Evolutionary conservation across 2,888 invertebrate species (phyloP).

Genomic region (Synergus japonicus): DNA sequence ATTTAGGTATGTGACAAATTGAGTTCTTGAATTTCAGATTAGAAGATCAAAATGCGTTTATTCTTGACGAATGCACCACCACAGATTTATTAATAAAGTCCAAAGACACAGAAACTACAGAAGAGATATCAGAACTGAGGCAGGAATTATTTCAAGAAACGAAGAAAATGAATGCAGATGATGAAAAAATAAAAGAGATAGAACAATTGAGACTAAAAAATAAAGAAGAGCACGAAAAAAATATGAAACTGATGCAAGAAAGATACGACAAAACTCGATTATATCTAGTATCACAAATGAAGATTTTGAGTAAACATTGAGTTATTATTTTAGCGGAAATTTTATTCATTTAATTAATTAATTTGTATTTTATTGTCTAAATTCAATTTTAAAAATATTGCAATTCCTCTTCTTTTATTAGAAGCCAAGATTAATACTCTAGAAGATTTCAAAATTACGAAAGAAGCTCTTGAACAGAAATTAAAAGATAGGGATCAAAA

Average conservation of each 20-base stretch:
- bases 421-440: conserved; percentile 68
- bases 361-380: conserved; percentile 3
- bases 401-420: conserved; percentile 47
- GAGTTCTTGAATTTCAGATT: conserved; percentile 57
- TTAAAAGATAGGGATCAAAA: conserved; percentile 52
- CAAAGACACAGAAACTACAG: conserved; percentile 58
- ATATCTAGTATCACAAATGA: conserved; percentile 62
- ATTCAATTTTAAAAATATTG: conserved; percentile 3
- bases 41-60: conserved; percentile 60
- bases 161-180: conserved; percentile 55
- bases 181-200: conserved; percentile 50
- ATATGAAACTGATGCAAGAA: conserved; percentile 54
- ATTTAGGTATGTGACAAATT: neutral
- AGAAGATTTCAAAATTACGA: conserved; percentile 66
- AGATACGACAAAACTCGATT: conserved; percentile 61
- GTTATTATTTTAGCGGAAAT: conserved; percentile 12
- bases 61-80: conserved; percentile 50
- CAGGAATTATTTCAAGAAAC: conserved; percentile 55
- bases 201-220: conserved; percentile 55
- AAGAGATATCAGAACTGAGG: conserved; percentile 61
- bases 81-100: conserved; percentile 51
- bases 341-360: neutral
- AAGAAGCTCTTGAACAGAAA: conserved; percentile 61
- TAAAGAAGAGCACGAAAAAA: conserved; percentile 55
- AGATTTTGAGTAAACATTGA: conserved; percentile 65